Conservation (phyloP, 2,113 vertebrate genomes). For the Piaya cayana region DNA sequence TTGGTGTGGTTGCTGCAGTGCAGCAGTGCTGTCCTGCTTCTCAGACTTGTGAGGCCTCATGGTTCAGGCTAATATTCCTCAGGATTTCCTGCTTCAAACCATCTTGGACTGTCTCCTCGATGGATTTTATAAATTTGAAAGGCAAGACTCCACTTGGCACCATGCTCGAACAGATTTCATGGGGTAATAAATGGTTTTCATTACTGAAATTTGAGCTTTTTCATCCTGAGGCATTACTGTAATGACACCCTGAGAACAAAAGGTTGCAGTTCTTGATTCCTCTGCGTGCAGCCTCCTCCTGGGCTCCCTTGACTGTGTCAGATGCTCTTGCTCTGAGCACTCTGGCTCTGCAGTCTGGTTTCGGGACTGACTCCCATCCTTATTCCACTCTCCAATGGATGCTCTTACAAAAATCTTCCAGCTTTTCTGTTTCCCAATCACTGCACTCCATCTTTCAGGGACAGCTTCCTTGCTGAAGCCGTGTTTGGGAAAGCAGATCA, state of each 20-base stretch:
- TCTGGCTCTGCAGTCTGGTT: background rate
- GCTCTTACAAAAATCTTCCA: background rate
- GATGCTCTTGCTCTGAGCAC: background rate
- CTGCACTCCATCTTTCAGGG: background rate
- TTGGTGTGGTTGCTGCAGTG: background rate
- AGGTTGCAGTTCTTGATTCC: background rate
- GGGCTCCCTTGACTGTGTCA: background rate
- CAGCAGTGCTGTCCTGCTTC: background rate
- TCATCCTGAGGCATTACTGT: background rate
- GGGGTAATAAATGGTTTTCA: background rate
- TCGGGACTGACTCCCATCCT: background rate
- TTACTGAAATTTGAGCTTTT: background rate
- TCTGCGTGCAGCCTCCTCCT: accelerated
- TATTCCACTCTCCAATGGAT: background rate
- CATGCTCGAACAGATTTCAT: background rate
- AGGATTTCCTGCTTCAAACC: background rate
- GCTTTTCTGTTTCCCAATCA: background rate
- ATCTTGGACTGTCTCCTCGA: background rate
- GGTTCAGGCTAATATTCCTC: background rate
- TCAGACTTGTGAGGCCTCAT: background rate
- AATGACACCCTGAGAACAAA: background rate
- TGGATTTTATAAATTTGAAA: background rate
- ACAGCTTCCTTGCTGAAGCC: background rate
- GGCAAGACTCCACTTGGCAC: background rate
- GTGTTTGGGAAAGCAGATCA: background rate